Conservation (phyloP, 2,888 invertebrate genomes). For the Mythimna vitellina region DNA sequence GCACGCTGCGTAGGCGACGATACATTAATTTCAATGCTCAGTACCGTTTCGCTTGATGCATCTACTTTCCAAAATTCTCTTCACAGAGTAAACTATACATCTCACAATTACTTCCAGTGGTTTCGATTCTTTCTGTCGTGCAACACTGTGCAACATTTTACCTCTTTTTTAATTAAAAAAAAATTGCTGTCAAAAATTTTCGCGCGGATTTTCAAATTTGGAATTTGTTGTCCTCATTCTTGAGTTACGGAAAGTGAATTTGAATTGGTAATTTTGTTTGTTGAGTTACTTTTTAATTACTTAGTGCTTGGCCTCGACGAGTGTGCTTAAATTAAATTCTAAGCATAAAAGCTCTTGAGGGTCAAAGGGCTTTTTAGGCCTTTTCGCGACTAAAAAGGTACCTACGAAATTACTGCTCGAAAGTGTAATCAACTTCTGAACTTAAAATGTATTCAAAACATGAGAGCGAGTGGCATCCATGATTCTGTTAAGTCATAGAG, state of each 20-base stretch:
- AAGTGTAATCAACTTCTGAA: conserved; percentile 14
- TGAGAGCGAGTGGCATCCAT: conserved; percentile 19
- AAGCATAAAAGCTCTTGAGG: conserved; percentile 47
- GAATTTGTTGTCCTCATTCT: conserved; percentile 60
- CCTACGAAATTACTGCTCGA: conserved; percentile 19
- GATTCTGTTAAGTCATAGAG: conserved; percentile 45
- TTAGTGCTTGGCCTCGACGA: conserved; percentile 33
- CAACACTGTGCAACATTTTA: conserved; percentile 62
- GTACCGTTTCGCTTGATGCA: conserved; percentile 82
- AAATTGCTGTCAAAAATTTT: conserved; percentile 56
- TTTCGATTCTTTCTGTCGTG: conserved; percentile 68
- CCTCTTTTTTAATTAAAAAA: conserved; percentile 57
- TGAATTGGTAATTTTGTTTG: conserved; percentile 57
- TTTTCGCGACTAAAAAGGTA: conserved; percentile 42
- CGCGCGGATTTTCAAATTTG: conserved; percentile 58
- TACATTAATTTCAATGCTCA: conserved; percentile 73
- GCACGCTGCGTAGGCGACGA: conserved; percentile 54
- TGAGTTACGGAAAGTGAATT: conserved; percentile 51
- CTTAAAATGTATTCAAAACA: conserved; percentile 34
- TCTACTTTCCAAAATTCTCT: conserved; percentile 88
- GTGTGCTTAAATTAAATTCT: conserved; percentile 48
- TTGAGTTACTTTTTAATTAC: conserved; percentile 48
- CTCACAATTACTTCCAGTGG: conserved; percentile 76
- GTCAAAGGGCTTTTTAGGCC: conserved; percentile 36
- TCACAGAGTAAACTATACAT: conserved; percentile 73